These are phyloP conservation scores for Microplitis mediator DNA, from an alignment of 1,140 invertebrate species.

Conservation along the genomic window DNA sequence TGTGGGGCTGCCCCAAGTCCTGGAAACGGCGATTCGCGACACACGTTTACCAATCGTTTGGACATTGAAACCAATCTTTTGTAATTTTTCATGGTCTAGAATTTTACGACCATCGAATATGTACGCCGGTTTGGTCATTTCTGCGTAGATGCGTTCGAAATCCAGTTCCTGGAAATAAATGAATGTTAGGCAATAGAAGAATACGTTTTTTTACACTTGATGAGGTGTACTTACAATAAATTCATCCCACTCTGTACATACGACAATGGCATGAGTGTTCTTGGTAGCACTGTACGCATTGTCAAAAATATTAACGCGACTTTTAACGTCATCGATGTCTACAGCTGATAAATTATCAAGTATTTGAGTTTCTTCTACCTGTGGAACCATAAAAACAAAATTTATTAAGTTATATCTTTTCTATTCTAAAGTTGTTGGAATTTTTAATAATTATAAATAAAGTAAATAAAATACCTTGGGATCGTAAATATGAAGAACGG, in stretches of 20 bases:
- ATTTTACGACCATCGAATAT: slow-evolving; percentile 98
- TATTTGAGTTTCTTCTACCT: slow-evolving; percentile 82
- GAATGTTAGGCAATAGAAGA: slow-evolving; percentile 1
- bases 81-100: slow-evolving; percentile 82
- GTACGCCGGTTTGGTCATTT: slow-evolving; percentile 98
- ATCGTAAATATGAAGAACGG: slow-evolving; percentile 94
- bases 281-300: slow-evolving; percentile 88
- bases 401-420: no score
- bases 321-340: slow-evolving; percentile 68
- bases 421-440: no score
- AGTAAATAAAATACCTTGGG: slow-evolving; percentile 80
- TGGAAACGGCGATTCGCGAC: slow-evolving; percentile 65
- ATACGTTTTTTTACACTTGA: not conserved
- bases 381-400: slow-evolving; percentile 15
- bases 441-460: not conserved
- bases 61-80: slow-evolving; percentile 94
- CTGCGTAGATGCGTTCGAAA: slow-evolving; percentile 86
- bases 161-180: slow-evolving; percentile 75
- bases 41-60: slow-evolving; percentile 92
- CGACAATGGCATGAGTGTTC: slow-evolving; percentile 90
- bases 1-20: slow-evolving; percentile 70
- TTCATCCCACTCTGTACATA: slow-evolving; percentile 99
- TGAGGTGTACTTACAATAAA: slow-evolving; percentile 74
- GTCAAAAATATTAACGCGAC: slow-evolving; percentile 76
- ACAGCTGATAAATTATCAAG: slow-evolving; percentile 77